Evolutionary conservation across 1,140 invertebrate genomes (phyloP).

Genomic region (Trichonephila inaurata): DNA sequence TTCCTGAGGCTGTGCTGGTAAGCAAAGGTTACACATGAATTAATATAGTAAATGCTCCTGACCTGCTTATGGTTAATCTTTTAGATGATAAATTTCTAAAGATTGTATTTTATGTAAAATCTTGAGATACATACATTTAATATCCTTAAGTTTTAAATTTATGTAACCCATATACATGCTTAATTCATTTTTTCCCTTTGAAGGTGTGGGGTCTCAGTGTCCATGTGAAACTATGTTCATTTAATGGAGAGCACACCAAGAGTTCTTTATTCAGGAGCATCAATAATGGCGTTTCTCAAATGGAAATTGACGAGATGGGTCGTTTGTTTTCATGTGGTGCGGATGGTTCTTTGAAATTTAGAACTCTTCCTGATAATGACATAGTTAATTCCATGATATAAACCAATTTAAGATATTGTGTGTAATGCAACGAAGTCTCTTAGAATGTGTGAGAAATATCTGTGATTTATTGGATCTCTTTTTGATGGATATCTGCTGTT

Average conservation of each 20-base stretch:
- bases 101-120: no score
- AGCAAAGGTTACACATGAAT: no score
- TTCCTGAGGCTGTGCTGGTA: no score
- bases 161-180: no score
- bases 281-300: constrained; percentile 96
- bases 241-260: constrained; percentile 92
- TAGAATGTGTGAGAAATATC: constrained; percentile 63
- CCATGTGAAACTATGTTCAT: constrained; percentile 91
- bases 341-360: constrained; percentile 98
- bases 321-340: constrained; percentile 98
- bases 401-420: constrained; percentile 25
- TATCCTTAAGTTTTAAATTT: no score
- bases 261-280: constrained; percentile 98
- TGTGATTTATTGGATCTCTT: constrained; percentile 73
- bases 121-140: no score
- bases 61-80: no score
- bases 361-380: constrained; percentile 89
- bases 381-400: constrained; percentile 77
- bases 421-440: constrained; percentile 74
- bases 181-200: not conserved
- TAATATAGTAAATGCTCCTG: no score
- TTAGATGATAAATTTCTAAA: no score
- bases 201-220: constrained; percentile 95
- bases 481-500: constrained; percentile 37
- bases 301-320: constrained; percentile 91